Evolutionary conservation across 1,140 invertebrate genomes (phyloP).

Genomic region (Drosophila hydei): DNA sequence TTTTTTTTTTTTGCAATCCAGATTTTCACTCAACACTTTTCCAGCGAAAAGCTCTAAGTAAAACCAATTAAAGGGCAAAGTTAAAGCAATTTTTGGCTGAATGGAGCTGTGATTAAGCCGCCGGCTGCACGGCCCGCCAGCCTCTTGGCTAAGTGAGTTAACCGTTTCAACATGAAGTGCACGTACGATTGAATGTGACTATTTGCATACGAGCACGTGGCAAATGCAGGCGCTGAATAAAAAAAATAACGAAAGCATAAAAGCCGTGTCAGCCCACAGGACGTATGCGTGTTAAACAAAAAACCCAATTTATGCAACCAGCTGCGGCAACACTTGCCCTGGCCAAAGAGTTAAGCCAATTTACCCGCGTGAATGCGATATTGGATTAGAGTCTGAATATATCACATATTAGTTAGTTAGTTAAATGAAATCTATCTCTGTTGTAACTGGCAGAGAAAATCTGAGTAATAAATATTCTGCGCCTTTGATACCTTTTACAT

Average conservation of each 20-base stretch:
- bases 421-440: neutral
- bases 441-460: neutral
- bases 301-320: conserved; percentile 30
- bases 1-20: conserved; percentile 17
- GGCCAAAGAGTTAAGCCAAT: neutral
- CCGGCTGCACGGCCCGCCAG: neutral
- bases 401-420: neutral
- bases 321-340: neutral
- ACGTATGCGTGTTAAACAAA: conserved; percentile 27
- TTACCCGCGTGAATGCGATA: neutral
- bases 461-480: too few species aligned
- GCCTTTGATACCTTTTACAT: neutral
- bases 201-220: conserved; percentile 37
- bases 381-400: neutral
- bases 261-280: conserved; percentile 6
- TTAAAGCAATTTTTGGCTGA: conserved; percentile 6
- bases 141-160: conserved; percentile 31
- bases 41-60: conserved; percentile 21
- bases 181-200: conserved; percentile 24
- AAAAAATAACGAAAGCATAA: conserved; percentile 12
- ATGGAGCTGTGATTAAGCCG: conserved; percentile 22
- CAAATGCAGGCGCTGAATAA: conserved; percentile 23
- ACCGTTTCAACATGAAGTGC: conserved; percentile 48
- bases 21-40: conserved; percentile 4
- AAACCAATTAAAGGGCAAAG: conserved; percentile 5